Evolutionary conservation across 2,113 vertebrate species (phyloP).

Genomic region (Cricetomys ansorgei): DNA sequence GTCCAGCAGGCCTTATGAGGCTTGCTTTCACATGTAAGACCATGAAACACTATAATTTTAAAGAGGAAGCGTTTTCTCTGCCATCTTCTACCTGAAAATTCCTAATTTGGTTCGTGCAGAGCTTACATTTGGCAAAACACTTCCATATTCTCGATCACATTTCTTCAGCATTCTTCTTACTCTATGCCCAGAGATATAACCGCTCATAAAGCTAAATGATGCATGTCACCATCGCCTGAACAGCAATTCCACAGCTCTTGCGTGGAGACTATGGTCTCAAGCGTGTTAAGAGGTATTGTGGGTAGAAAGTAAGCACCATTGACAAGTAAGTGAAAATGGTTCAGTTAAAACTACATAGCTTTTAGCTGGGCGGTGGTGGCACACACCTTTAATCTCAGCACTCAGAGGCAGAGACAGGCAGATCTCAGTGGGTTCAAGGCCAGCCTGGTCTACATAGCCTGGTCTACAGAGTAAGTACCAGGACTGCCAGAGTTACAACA

Average conservation of each 20-base stretch:
- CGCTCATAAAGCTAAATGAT: neutral
- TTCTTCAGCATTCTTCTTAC: conserved; percentile 39
- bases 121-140: neutral
- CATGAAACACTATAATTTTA: neutral
- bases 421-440: too few species aligned
- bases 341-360: neutral
- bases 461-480: too few species aligned
- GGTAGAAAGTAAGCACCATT: neutral
- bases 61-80: conserved; percentile 3
- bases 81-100: conserved; percentile 44
- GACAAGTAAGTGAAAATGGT: neutral
- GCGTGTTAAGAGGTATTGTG: neutral
- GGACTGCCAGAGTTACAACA: too few species aligned
- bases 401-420: too few species aligned
- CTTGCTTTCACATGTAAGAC: conserved; percentile 22
- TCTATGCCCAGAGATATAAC: neutral
- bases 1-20: neutral
- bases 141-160: conserved; percentile 3
- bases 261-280: neutral
- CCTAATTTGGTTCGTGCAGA: neutral
- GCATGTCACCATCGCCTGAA: neutral
- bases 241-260: neutral
- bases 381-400: too few species aligned
- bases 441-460: too few species aligned
- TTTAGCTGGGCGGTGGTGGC: too few species aligned